phyloP scores from a whole-genome alignment of 2,113 vertebrate species.

The Nansenia antarctica region DNA sequence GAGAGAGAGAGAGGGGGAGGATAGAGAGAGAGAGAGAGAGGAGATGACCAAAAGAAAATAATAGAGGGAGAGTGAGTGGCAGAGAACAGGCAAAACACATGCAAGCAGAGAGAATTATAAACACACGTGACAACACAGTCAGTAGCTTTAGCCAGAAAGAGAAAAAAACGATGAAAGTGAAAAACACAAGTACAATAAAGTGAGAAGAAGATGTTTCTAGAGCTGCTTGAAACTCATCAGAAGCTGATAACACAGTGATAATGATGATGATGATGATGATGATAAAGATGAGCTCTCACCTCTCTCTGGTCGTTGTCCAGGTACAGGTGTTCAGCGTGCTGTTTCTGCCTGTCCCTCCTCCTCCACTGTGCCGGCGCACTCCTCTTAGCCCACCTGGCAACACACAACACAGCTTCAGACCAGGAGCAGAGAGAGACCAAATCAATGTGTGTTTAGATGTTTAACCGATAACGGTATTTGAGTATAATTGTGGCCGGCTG shows the following conservation, averaged over 20 bases:
- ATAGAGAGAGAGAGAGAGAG: no score
- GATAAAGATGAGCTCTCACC: slow-evolving; percentile 76
- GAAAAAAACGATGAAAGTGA: not conserved
- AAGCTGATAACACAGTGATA: no score
- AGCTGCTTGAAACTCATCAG: no score
- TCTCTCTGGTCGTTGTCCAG: slow-evolving; percentile 98
- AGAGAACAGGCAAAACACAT: slow-evolving; percentile 15
- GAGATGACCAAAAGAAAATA: slow-evolving; percentile 4
- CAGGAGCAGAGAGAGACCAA: not conserved
- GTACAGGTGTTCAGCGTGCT: slow-evolving; percentile 93
- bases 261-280: no score
- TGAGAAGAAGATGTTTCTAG: not conserved
- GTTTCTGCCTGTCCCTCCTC: slow-evolving; percentile 92
- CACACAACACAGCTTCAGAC: slow-evolving; percentile 14
- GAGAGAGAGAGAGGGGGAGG: slow-evolving; percentile 26
- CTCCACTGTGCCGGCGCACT: slow-evolving; percentile 97
- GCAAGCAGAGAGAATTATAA: no score
- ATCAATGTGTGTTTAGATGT: not conserved
- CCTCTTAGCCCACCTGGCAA: slow-evolving; percentile 91
- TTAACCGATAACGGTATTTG: no score
- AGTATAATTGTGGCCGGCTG: no score
- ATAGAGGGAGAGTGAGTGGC: slow-evolving; percentile 12
- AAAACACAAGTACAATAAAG: not conserved
- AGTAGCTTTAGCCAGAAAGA: not conserved
- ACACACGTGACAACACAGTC: not conserved